Base-by-base conservation (phyloP, 2,797 vertebrate species). In the Leptoclinus maculatus region DNA sequence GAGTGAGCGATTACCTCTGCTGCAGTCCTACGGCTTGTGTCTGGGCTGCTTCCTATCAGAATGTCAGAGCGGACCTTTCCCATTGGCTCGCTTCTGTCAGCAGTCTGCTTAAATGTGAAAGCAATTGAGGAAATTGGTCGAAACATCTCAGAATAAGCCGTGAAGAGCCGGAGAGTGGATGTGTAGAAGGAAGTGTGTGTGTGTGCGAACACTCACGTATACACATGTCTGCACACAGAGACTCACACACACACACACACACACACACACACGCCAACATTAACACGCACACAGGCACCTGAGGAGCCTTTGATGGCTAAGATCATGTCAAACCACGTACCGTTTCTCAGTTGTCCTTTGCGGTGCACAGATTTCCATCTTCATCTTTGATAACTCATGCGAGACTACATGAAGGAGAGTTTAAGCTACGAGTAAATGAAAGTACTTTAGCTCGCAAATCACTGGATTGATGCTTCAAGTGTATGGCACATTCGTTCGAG, bases 71-170 rank as follows among this genome's bases (percentile, higher is more conserved):
- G 70, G 82, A 93, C 87, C 80, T 90, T 92, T 92, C 84, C 88
- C 72, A 76, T 84, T 89, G 88, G 89, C 88, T 88, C 58, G 43
- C 79, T 51, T 80, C 90, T 86, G 90, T 91, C 87, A 89, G 92
- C 86, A 84, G 79, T 75, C 80, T 91, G 83, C 87, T 86, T 89
- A 90, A 94, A 94, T 92, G 91, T 93, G 90, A 93, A 93, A 93
- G 91, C 90, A 93, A 93, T 93, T 94, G 90, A 75, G 84, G 81
- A 91, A 93, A 94, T 87, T 91, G 86, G 79, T 58, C 14, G 78
- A 92, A 89, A 87, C 83, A 83, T 89, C 79, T 79, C 70, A 78
- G 86, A 88, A 81, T 54, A 76, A 82, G 67, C 66, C 39, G 59
- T 76, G 85, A 85, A 77, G 76, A 79, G 73, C 19, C 58, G 16